Percentiles rank a stretch among this genome's conserved stretches.
phyloP scores from a whole-genome alignment of 2,797 vertebrate species.

The Sylvilagus floridanus region DNA sequence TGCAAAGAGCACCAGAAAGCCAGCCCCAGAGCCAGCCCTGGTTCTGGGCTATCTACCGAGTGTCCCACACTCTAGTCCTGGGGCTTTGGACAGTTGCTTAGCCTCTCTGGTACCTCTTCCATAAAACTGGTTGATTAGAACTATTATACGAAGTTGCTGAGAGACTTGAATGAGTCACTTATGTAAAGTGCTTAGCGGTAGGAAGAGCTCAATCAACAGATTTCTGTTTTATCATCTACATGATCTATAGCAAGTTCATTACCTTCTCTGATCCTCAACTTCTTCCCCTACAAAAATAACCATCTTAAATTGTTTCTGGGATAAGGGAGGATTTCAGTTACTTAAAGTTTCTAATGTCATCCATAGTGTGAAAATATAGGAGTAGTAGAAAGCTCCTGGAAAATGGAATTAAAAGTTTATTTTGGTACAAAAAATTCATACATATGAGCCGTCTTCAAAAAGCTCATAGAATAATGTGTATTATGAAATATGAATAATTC shows the following conservation, averaged over 20 bases:
- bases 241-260: slow-evolving; percentile 4
- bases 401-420: too few species aligned
- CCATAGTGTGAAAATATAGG: neutral
- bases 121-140: neutral
- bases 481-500: too few species aligned
- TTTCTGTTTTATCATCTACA: neutral
- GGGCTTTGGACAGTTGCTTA: neutral
- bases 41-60: neutral
- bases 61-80: neutral
- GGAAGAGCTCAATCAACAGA: neutral
- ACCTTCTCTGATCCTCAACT: neutral
- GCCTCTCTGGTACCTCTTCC: slow-evolving; percentile 43
- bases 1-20: neutral
- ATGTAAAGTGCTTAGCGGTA: neutral
- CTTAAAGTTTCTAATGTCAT: neutral
- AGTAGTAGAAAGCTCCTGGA: too few species aligned
- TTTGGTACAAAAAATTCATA: too few species aligned
- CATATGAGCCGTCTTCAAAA: too few species aligned
- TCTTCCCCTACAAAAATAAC: slow-evolving; percentile 31
- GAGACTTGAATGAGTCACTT: neutral
- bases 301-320: slow-evolving; percentile 27
- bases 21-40: neutral
- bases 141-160: neutral
- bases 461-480: too few species aligned
- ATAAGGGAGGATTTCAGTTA: slow-evolving; percentile 3